Evolutionary conservation across 2,888 invertebrate species (phyloP), one percentile per base, ranked within the genome.

Genomic region (Pandemis cinnamomeana): DNA sequence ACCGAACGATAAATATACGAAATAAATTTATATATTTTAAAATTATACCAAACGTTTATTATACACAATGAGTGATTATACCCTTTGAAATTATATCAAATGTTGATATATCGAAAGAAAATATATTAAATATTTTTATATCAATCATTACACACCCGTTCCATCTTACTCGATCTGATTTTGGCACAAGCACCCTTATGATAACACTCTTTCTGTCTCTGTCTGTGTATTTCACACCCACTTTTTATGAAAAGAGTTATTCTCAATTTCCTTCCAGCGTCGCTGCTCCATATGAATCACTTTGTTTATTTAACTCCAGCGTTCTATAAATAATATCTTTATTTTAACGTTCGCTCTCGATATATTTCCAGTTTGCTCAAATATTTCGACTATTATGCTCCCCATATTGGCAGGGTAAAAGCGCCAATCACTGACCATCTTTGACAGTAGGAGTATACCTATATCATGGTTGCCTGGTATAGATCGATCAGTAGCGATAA

Each of bases 291-390:
- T 7, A 48, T 46, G 69, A 70, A 67, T 77, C 53, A 75, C 66
- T 71, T 71, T 71, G 72, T 79, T 78, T 79, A 81, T 81, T 79
- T 78, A 75, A 78, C 79, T 78, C 76, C 79, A 74, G 76, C 42
- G 61, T 51, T 75, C 79, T 81, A 77, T 71, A 77, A 78, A 79
- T 76, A 77, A 67, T 67, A 70, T 51, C 51, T 64, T 71, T 61
- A 62, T 67, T 71, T 70, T 62, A 61, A 67, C 36, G 70, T 69
- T 55, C 48, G 64, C 66, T 69, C 66, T 53, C 27, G 15, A 61
- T 70, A 66, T 67, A 67, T 11, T 51, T 69, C 60, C 20, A 60
- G 36, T 51, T 70, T 70, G 42, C 53, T 70, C 53, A 62, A 42
- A 70, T 70, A 42, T 62, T 70, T 69, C 58, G 27, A 27, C 60